phyloP scores from a whole-genome alignment of 1,140 invertebrate genomes.

The Heliconius eleuchia region DNA sequence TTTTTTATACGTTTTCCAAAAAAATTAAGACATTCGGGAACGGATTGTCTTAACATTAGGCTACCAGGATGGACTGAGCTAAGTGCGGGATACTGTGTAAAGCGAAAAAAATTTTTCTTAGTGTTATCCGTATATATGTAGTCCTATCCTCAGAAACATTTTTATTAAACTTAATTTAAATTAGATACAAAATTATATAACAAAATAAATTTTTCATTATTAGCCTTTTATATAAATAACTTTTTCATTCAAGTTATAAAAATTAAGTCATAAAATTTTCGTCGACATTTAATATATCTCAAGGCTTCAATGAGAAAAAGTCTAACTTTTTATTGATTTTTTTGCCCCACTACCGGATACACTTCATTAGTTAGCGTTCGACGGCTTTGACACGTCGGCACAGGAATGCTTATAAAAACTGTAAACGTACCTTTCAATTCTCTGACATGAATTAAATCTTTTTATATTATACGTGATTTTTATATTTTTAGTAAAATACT shows the following conservation, averaged over 20 bases:
- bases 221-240: too few relatives aligned
- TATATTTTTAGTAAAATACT: neutral
- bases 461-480: constrained; percentile 15
- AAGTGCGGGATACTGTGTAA: too few relatives aligned
- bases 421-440: constrained; percentile 12
- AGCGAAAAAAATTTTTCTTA: too few relatives aligned
- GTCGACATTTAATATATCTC: constrained; percentile 5
- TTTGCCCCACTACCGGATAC: constrained; percentile 30
- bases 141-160: too few relatives aligned
- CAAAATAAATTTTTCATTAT: too few relatives aligned
- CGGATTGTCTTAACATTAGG: too few relatives aligned
- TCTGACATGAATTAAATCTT: constrained; percentile 7
- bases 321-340: constrained; percentile 24
- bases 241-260: neutral
- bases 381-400: constrained; percentile 14
- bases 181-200: neutral
- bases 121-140: too few relatives aligned
- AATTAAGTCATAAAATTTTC: neutral
- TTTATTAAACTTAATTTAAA: too few relatives aligned
- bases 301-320: constrained; percentile 20
- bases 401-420: constrained; percentile 30
- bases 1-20: too few relatives aligned
- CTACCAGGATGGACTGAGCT: too few relatives aligned
- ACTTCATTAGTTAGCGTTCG: constrained; percentile 29
- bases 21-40: too few relatives aligned